Conservation (phyloP, 2,797 vertebrate species). For the Margarornis squamiger region DNA sequence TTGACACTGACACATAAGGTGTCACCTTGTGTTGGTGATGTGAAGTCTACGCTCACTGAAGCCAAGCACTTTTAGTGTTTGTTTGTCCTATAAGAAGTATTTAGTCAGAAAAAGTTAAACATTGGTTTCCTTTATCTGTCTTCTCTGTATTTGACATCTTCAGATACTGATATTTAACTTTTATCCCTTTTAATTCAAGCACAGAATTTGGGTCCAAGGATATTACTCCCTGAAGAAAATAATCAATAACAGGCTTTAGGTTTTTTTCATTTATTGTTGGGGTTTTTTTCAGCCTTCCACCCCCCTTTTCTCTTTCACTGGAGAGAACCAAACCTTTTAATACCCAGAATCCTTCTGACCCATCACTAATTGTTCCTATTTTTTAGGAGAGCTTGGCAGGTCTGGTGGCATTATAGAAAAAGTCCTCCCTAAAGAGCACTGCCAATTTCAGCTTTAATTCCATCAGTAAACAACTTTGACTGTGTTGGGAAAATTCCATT, state of each 20-base stretch:
- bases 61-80: background rate
- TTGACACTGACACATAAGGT: background rate
- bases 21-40: background rate
- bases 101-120: background rate
- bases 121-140: background rate
- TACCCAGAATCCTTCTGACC: slow-evolving; percentile 58
- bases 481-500: slow-evolving; percentile 81
- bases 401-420: slow-evolving; percentile 72
- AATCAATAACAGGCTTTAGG: background rate
- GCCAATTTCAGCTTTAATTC: slow-evolving; percentile 80
- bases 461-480: slow-evolving; percentile 81
- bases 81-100: background rate
- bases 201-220: background rate
- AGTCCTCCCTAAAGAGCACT: slow-evolving; percentile 75
- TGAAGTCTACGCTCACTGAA: background rate
- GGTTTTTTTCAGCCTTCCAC: background rate
- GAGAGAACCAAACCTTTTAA: slow-evolving; percentile 48
- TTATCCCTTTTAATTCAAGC: background rate
- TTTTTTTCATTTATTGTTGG: background rate
- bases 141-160: background rate
- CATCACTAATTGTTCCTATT: slow-evolving; percentile 72
- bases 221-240: background rate
- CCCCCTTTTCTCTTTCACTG: background rate
- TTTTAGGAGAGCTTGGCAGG: slow-evolving; percentile 74
- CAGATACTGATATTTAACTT: background rate